phyloP scores from a whole-genome alignment of 2,888 invertebrate genomes.

The Chloroclysta siterata region DNA sequence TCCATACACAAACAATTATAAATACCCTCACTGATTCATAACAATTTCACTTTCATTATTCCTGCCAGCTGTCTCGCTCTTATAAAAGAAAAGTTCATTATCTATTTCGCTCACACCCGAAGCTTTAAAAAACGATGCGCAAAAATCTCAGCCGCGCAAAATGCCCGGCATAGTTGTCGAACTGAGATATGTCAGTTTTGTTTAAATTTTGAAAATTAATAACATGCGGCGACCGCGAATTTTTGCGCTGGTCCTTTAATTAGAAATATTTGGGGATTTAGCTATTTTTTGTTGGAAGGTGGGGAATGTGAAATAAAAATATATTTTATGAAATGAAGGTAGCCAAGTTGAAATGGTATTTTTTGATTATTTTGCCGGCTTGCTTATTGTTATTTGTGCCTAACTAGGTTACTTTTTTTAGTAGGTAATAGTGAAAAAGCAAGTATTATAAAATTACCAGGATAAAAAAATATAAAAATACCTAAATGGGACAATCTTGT shows the following conservation, averaged over 20 bases:
- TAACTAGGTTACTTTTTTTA: too few relatives aligned
- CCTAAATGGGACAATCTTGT: slow-evolving; percentile 5
- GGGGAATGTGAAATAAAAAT: slow-evolving; percentile 45
- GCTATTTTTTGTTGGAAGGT: slow-evolving; percentile 54
- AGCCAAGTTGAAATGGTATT: slow-evolving; percentile 41
- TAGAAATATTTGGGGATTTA: slow-evolving; percentile 79
- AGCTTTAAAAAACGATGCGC: slow-evolving; percentile 61
- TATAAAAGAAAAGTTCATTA: slow-evolving; percentile 2
- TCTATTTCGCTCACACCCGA: slow-evolving; percentile 24
- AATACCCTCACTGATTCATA: neutral
- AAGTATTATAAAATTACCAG: too few relatives aligned
- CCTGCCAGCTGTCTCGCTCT: slow-evolving; percentile 1
- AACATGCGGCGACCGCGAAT: slow-evolving; percentile 61
- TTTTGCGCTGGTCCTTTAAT: slow-evolving; percentile 69
- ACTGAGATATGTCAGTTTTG: slow-evolving; percentile 79
- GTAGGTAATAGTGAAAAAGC: too few relatives aligned
- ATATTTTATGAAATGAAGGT: slow-evolving; percentile 40
- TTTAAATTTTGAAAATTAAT: slow-evolving; percentile 82
- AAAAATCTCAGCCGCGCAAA: slow-evolving; percentile 70
- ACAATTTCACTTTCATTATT: slow-evolving; percentile 1
- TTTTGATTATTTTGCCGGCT: slow-evolving; percentile 41
- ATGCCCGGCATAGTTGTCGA: slow-evolving; percentile 73
- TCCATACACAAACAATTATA: neutral
- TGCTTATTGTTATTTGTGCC: slow-evolving; percentile 6
- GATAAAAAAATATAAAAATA: too few relatives aligned